Base-by-base conservation (phyloP, 1,140 invertebrate species). In the Drosophila nannoptera region DNA sequence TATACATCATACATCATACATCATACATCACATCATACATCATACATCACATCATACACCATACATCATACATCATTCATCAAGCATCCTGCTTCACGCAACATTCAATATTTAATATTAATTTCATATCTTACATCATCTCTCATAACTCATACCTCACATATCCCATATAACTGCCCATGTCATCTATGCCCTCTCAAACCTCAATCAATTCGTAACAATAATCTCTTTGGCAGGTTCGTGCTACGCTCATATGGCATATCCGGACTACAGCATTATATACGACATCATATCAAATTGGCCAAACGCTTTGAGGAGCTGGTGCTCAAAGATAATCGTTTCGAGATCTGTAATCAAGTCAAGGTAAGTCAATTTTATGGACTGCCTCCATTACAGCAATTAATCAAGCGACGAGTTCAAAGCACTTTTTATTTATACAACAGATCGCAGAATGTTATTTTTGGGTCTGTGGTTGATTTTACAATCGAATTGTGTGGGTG, bases 311-410 rank as follows among this genome's bases (percentile, higher is more conserved):
- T 99, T 88, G 97, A 99, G 90, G 89, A 91, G 35, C 91, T 96
- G 12, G 95, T 99, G 0, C 91, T 92, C 62, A 93, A 93, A 67
- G 98, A 99, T 90, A 91, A 92, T 43, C 92, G 97, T 75, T 99
- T 99, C 90, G 96, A 99, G 91, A 93, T 99, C 31, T 95, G 96
- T 87, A 99, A 98, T 86, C 93, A 98, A 90, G 98, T 99, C 42
- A 96, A 97, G 93, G 97, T 98, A 92, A 92, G 88, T 77, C 65
- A 69, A 9, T 9, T 33, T 56, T 56, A 16, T 32, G 12, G 42
- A 22, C 40, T 16, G 12, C 12, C 5, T 8, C 40, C 29, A 42
- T 69, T 22, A 61, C 56, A 56, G 55, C 35, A 78, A 82, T 78
- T 82, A 82, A 83, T 78, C 78, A 82, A 56, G 55, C 36, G 73